A percentile compares a stretch with the other conserved stretches of the same genome.
Conservation (phyloP, 2,888 invertebrate genomes). For the Drosophila kokeensis region DNA sequence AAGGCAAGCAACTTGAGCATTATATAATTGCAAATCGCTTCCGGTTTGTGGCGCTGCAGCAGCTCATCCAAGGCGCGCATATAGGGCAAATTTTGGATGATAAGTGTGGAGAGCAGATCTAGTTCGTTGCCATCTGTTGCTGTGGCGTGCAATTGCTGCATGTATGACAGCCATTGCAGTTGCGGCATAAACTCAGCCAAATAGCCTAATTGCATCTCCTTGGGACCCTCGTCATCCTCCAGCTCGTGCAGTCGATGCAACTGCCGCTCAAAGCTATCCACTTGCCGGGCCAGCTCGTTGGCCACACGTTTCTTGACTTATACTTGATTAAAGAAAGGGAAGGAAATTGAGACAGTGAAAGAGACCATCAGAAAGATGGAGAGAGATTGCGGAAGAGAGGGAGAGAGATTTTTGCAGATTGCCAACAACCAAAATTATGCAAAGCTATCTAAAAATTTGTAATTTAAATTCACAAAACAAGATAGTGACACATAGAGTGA, state of each 20-base stretch:
- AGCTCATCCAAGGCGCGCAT: slow-evolving; percentile 75
- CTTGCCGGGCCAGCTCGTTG: slow-evolving; percentile 77
- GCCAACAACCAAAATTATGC: not conserved
- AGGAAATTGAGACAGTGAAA: not conserved
- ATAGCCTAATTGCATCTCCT: slow-evolving; percentile 82
- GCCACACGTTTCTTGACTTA: slow-evolving; percentile 61
- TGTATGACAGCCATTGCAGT: slow-evolving; percentile 75
- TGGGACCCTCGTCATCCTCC: slow-evolving; percentile 80
- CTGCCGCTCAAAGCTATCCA: slow-evolving; percentile 77
- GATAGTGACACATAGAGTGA: not conserved
- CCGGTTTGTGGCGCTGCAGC: slow-evolving; percentile 61
- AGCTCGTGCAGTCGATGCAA: slow-evolving; percentile 72
- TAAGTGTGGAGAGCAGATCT: slow-evolving; percentile 74
- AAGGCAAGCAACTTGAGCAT: slow-evolving; percentile 81
- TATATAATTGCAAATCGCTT: slow-evolving; percentile 79
- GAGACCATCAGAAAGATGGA: not conserved
- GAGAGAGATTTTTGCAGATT: not conserved
- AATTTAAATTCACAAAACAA: not conserved
- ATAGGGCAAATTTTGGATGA: slow-evolving; percentile 80
- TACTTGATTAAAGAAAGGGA: not conserved
- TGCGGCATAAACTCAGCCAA: slow-evolving; percentile 77
- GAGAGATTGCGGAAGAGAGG: not conserved
- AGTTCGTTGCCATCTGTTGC: slow-evolving; percentile 43
- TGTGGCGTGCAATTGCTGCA: slow-evolving; percentile 63
- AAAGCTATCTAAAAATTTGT: not conserved